phyloP scores from a whole-genome alignment of 2,797 vertebrate genomes.

The Anabacerthia variegaticeps region DNA sequence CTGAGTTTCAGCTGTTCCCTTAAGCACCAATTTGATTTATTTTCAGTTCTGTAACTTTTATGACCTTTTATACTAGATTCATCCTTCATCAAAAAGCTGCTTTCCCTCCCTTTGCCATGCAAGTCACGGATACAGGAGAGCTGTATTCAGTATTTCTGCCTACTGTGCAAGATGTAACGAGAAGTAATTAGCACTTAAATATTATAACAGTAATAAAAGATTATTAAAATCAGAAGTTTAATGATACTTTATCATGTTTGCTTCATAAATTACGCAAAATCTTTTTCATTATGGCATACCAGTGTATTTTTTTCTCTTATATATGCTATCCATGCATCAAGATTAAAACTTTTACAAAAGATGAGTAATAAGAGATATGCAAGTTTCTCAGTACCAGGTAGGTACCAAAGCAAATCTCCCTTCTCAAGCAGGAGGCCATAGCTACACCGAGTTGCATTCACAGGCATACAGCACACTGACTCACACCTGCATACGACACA shows the following conservation, averaged over 20 bases:
- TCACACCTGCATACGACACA: fast-evolving
- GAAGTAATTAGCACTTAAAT: not conserved
- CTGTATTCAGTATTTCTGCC: not conserved
- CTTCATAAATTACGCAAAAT: not conserved
- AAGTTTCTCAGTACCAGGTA: not conserved
- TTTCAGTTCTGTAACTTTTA: not conserved
- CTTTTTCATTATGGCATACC: not conserved
- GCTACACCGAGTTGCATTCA: not conserved
- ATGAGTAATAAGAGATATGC: not conserved
- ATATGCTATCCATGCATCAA: not conserved
- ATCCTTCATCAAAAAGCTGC: not conserved
- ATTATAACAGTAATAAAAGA: not conserved
- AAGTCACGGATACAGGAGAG: not conserved
- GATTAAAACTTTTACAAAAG: not conserved
- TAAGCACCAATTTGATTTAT: not conserved
- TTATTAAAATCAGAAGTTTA: not conserved
- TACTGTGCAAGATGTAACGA: not conserved
- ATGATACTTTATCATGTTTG: not conserved
- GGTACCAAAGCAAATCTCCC: not conserved
- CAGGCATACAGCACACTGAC: not conserved
- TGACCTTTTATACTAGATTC: not conserved
- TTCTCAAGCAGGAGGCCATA: not conserved
- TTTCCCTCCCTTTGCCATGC: not conserved
- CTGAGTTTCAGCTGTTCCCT: not conserved
- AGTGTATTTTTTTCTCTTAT: not conserved